phyloP scores from a whole-genome alignment of 1,140 invertebrate genomes.

The Microplitis mediator region DNA sequence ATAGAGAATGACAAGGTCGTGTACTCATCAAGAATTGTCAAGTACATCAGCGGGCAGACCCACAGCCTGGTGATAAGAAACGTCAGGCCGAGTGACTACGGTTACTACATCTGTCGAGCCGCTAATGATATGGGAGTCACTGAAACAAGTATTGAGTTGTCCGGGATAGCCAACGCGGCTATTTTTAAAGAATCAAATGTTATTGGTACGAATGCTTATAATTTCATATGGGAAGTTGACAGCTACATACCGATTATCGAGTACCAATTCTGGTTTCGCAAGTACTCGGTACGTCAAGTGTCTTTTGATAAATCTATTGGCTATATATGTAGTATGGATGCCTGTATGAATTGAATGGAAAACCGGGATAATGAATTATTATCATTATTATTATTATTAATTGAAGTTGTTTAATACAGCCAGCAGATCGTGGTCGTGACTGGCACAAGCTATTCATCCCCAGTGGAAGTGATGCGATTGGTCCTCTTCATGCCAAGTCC shows the following conservation, averaged over 20 bases:
- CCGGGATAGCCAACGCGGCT: constrained; percentile 67
- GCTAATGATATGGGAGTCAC: constrained; percentile 72
- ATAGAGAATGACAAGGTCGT: constrained; percentile 60
- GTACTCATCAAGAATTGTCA: constrained; percentile 66
- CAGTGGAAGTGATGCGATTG: constrained; percentile 62
- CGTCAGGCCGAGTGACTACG: constrained; percentile 74
- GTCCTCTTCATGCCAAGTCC: constrained; percentile 70
- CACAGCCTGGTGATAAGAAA: constrained; percentile 73
- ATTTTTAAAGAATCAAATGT: constrained; percentile 65
- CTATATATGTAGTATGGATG: too few species aligned
- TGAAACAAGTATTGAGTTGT: constrained; percentile 64
- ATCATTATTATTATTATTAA: background rate
- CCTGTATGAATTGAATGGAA: background rate
- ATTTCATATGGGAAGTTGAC: constrained; percentile 78
- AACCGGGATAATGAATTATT: background rate
- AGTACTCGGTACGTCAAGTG: constrained; percentile 42
- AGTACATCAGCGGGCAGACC: constrained; percentile 64
- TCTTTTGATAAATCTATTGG: too few species aligned
- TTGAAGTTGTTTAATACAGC: constrained; percentile 3
- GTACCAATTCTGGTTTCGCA: constrained; percentile 73
- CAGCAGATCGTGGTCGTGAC: constrained; percentile 49
- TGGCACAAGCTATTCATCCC: constrained; percentile 75
- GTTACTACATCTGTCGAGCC: constrained; percentile 77
- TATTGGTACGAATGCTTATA: constrained; percentile 63
- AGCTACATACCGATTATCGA: constrained; percentile 76